A percentile compares a stretch with the other conserved stretches of the same genome.
These are phyloP conservation scores for Lethenteron reissneri DNA, from an alignment of 2,113 vertebrate genomes.

Conservation along the genomic window DNA sequence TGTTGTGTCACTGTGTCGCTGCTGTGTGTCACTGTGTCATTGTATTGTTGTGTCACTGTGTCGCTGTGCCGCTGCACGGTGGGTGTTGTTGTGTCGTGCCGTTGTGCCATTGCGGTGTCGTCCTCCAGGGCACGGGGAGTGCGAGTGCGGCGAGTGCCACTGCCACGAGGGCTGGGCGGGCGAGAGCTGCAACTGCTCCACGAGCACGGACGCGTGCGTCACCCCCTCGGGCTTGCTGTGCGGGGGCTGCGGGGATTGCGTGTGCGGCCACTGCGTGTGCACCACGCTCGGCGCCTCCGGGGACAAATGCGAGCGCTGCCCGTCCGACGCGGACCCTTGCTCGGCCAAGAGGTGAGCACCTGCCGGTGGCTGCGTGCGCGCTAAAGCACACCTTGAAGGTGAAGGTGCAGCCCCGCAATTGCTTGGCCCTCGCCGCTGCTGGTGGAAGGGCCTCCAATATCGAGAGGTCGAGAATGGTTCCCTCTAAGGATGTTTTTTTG, in stretches of 20 bases:
- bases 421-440: too few species aligned
- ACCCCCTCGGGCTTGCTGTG: conserved; percentile 59
- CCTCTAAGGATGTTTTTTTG: too few species aligned
- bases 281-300: conserved; percentile 69
- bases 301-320: conserved; percentile 71
- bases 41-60: too few species aligned
- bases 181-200: conserved; percentile 91
- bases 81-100: too few species aligned
- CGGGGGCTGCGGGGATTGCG: conserved; percentile 49
- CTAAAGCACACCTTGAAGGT: too few species aligned
- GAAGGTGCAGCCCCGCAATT: too few species aligned
- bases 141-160: conserved; percentile 83
- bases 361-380: too few species aligned
- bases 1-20: too few species aligned
- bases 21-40: too few species aligned
- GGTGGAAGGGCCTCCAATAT: too few species aligned
- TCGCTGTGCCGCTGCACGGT: too few species aligned
- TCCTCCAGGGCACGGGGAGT: conserved; percentile 62
- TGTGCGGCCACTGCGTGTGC: conserved; percentile 66
- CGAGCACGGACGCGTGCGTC: conserved; percentile 33
- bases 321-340: conserved; percentile 73
- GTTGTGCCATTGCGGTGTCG: not conserved
- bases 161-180: conserved; percentile 60
- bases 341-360: conserved; percentile 50
- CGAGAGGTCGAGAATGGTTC: too few species aligned